These are phyloP conservation scores for Sparidentex hasta DNA, from an alignment of 2,797 vertebrate genomes.

Conservation along the genomic window DNA sequence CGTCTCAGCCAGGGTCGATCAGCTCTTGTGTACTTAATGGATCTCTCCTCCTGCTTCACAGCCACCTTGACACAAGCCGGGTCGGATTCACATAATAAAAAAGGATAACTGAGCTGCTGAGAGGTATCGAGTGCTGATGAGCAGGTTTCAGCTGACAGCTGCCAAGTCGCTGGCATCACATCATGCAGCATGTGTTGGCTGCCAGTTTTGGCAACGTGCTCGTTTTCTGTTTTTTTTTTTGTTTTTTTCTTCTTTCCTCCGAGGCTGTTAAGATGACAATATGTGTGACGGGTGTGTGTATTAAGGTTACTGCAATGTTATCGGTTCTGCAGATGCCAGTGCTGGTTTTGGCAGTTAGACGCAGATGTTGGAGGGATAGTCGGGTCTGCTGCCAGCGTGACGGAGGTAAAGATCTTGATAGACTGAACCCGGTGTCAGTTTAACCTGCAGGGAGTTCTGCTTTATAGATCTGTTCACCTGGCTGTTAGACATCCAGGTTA, in stretches of 20 bases:
- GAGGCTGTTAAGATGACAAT: conserved; percentile 23
- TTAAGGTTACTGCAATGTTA: conserved; percentile 37
- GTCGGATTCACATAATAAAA: conserved; percentile 52
- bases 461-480: background rate
- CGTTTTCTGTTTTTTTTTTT: no score
- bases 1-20: conserved; percentile 9
- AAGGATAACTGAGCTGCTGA: conserved; percentile 45
- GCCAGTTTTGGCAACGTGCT: conserved; percentile 18
- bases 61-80: conserved; percentile 50
- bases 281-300: conserved; percentile 17
- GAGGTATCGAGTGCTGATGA: conserved; percentile 45
- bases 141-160: conserved; percentile 31
- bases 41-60: conserved; percentile 35
- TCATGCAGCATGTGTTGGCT: conserved; percentile 41
- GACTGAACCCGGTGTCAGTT: background rate
- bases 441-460: background rate
- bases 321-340: background rate
- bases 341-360: conserved; percentile 6
- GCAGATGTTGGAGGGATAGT: conserved; percentile 11
- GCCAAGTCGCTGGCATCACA: conserved; percentile 41
- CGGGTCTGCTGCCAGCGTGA: conserved; percentile 3
- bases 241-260: background rate
- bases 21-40: conserved; percentile 13
- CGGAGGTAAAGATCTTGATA: background rate
- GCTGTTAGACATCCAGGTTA: background rate